A percentile compares a stretch with the other conserved stretches of the same genome.
phyloP scores from a whole-genome alignment of 2,888 invertebrate species.

The Dynastes grantii region DNA sequence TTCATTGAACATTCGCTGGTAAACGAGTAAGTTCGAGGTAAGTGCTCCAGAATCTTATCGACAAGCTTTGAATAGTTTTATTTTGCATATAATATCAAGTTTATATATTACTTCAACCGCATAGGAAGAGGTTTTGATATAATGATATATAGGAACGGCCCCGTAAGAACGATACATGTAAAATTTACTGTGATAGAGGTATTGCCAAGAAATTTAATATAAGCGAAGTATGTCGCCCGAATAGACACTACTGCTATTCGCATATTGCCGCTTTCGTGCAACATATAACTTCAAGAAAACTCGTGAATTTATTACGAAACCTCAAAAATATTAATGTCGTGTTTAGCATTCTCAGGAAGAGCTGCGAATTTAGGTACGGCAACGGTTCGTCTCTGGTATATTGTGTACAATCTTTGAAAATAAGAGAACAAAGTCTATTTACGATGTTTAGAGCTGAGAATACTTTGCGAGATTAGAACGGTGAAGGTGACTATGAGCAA shows the following conservation, averaged over 20 bases:
- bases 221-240: slow-evolving; percentile 27
- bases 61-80: background rate
- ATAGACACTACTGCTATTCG: background rate
- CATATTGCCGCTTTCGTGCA: slow-evolving; percentile 12
- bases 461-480: too few relatives aligned
- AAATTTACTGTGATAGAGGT: slow-evolving; percentile 34
- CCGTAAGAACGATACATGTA: background rate
- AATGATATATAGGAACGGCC: too few relatives aligned
- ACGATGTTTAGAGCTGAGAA: too few relatives aligned
- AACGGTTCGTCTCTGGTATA: background rate
- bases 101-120: too few relatives aligned
- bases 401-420: too few relatives aligned
- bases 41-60: too few relatives aligned
- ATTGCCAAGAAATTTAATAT: slow-evolving; percentile 45
- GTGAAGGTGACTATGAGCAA: too few relatives aligned
- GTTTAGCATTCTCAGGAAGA: background rate
- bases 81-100: background rate
- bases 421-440: too few relatives aligned
- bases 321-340: slow-evolving; percentile 1
- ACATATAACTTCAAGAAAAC: background rate
- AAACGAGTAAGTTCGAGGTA: too few relatives aligned
- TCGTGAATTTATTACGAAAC: slow-evolving; percentile 4
- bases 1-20: too few relatives aligned
- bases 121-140: too few relatives aligned
- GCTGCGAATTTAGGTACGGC: background rate